Conservation (phyloP, 2,113 vertebrate species). For the Archilochus colubris region DNA sequence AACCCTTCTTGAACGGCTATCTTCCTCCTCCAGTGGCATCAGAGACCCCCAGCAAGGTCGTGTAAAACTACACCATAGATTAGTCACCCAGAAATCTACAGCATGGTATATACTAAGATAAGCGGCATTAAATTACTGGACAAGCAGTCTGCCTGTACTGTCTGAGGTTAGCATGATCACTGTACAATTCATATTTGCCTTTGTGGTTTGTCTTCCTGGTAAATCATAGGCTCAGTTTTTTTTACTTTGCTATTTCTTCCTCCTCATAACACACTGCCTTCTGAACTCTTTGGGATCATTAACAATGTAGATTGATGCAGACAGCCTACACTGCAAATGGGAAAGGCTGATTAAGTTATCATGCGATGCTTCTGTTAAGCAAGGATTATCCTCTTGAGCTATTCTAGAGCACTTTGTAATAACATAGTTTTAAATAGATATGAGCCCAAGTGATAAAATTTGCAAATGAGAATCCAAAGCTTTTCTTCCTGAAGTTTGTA, state of each 20-base stretch:
- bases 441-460: neutral
- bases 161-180: neutral
- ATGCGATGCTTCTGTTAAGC: neutral
- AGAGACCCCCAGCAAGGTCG: neutral
- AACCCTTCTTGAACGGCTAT: neutral
- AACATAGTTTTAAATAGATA: conserved; percentile 20
- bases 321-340: conserved; percentile 6
- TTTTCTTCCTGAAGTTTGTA: neutral
- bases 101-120: neutral
- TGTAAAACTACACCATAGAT: neutral
- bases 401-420: conserved; percentile 35
- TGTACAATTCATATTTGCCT: neutral
- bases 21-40: neutral
- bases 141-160: neutral
- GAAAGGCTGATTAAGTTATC: conserved; percentile 58
- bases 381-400: conserved; percentile 48
- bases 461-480: neutral
- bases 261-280: neutral
- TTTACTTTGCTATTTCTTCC: conserved; percentile 5
- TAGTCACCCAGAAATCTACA: neutral
- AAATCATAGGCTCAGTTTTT: neutral
- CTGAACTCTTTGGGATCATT: conserved; percentile 35
- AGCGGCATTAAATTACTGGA: neutral
- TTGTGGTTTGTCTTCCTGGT: neutral
- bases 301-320: conserved; percentile 50